Evolutionary conservation across 2,113 vertebrate genomes (phyloP).

Genomic region (Globicephala melas): DNA sequence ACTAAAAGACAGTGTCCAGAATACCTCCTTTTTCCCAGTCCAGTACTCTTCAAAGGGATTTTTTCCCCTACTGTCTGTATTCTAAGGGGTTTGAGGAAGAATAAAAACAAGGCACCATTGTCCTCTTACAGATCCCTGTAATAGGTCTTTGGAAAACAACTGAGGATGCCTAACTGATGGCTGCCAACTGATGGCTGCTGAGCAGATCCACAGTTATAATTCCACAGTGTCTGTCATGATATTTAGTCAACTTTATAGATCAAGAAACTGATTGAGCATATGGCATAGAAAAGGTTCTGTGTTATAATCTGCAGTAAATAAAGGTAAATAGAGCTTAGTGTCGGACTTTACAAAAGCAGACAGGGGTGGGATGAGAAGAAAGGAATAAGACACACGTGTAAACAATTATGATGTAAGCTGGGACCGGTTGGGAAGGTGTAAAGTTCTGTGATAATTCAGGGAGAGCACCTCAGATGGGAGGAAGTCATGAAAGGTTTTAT

Average conservation of each 20-base stretch:
- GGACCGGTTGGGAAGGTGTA: background rate
- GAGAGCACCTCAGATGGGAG: background rate
- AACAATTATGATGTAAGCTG: background rate
- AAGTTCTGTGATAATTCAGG: background rate
- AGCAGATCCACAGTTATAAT: background rate
- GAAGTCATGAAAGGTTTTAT: background rate
- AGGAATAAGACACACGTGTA: background rate
- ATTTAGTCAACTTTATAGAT: background rate
- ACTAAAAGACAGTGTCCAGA: background rate
- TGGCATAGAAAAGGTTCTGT: background rate
- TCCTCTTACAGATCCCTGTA: background rate
- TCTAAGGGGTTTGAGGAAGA: background rate
- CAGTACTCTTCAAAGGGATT: background rate
- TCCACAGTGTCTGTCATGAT: background rate
- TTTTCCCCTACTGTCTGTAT: background rate
- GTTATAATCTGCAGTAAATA: background rate
- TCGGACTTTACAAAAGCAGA: background rate
- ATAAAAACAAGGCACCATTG: background rate
- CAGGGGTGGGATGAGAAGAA: background rate
- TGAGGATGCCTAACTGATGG: background rate
- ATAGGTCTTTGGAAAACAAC: background rate
- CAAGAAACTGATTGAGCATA: background rate
- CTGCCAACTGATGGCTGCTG: background rate
- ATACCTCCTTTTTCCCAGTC: background rate
- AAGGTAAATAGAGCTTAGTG: background rate